A percentile compares a stretch with the other conserved stretches of the same genome.
Conservation (phyloP, 2,797 vertebrate species). For the Bovichtus diacanthus region DNA sequence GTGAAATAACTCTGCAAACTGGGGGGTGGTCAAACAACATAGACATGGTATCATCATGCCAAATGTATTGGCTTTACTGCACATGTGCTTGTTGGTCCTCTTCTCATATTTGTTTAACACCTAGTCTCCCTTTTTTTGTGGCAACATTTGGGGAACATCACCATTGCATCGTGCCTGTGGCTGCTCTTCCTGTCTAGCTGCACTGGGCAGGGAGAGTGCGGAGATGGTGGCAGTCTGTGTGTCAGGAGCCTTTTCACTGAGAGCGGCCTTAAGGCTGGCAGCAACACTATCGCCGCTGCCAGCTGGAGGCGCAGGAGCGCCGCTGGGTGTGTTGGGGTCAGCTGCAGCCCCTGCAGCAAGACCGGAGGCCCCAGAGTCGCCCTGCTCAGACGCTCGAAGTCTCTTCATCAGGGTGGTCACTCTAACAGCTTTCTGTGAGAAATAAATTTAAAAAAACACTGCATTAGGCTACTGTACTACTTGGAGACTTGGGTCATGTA, state of each 20-base stretch:
- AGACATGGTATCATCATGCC: constrained; percentile 68
- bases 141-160: constrained; percentile 79
- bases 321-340: constrained; percentile 67
- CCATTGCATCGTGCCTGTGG: constrained; percentile 86
- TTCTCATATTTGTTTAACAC: constrained; percentile 59
- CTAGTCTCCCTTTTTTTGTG: constrained; percentile 82
- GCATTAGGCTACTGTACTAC: background rate
- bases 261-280: constrained; percentile 74
- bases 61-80: constrained; percentile 69
- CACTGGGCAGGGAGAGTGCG: constrained; percentile 60
- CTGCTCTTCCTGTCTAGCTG: constrained; percentile 72
- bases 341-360: constrained; percentile 68
- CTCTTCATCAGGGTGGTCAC: constrained; percentile 99
- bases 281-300: constrained; percentile 72
- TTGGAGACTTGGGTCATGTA: background rate
- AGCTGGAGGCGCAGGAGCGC: constrained; percentile 71
- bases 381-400: constrained; percentile 92
- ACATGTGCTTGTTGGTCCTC: constrained; percentile 64
- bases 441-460: constrained; percentile 8
- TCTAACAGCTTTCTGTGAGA: constrained; percentile 93
- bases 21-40: constrained; percentile 61
- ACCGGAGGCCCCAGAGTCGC: constrained; percentile 83
- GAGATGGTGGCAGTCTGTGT: constrained; percentile 72
- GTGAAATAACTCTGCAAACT: constrained; percentile 66
- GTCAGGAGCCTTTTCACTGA: constrained; percentile 73